A percentile compares a stretch with the other conserved stretches of the same genome.
phyloP scores from a whole-genome alignment of 2,888 invertebrate genomes.

The Microctonus aethiopoides region DNA sequence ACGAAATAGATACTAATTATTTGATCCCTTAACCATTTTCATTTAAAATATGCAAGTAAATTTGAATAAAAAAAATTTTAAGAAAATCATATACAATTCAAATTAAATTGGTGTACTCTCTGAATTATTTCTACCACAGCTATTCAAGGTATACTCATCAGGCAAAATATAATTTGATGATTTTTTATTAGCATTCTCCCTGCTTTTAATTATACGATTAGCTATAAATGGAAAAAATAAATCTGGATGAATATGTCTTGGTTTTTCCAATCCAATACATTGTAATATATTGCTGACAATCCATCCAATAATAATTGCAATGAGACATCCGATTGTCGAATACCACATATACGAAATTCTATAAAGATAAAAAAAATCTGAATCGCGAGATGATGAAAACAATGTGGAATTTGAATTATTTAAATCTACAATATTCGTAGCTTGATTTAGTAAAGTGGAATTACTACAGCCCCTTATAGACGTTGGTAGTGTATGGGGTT shows the following conservation, averaged over 20 bases:
- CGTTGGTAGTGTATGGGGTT: constrained; percentile 70
- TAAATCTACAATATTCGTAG: not conserved
- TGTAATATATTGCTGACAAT: constrained; percentile 65
- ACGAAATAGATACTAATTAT: not conserved
- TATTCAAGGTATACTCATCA: constrained; percentile 45
- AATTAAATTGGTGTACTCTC: constrained; percentile 31
- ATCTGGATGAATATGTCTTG: constrained; percentile 49
- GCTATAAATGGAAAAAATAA: constrained; percentile 57
- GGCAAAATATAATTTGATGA: constrained; percentile 11
- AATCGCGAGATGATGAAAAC: constrained; percentile 28
- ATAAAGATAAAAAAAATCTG: constrained; percentile 55
- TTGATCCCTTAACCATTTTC: not conserved
- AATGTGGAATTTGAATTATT: not conserved
- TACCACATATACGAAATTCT: constrained; percentile 83
- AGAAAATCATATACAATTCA: too few relatives aligned
- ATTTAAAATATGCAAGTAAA: not conserved
- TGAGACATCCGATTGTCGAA: constrained; percentile 79
- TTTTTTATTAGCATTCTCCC: constrained; percentile 11
- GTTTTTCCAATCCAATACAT: constrained; percentile 25
- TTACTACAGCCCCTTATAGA: constrained; percentile 71
- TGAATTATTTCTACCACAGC: constrained; percentile 10
- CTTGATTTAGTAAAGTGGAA: not conserved
- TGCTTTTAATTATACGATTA: constrained; percentile 46
- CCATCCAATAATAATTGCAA: constrained; percentile 79
- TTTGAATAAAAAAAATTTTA: not conserved